Evolutionary conservation across 2,797 vertebrate species (phyloP).

Genomic region (Halcyon chelicuti): DNA sequence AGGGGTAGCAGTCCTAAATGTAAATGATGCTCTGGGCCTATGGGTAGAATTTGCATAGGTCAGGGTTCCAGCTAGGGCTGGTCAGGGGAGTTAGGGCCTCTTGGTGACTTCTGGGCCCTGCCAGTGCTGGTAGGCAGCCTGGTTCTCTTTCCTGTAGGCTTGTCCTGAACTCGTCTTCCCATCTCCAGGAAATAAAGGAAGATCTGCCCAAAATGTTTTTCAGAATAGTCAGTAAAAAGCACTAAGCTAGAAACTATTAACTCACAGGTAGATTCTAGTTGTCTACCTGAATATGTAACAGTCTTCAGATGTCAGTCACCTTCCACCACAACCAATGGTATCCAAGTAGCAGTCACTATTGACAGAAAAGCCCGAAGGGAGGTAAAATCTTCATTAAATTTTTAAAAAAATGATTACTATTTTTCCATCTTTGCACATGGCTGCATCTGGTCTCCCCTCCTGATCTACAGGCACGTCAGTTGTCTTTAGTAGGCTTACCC

Average conservation of each 20-base stretch:
- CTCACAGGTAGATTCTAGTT: background rate
- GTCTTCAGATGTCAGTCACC: background rate
- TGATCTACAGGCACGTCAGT: background rate
- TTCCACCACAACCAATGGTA: background rate
- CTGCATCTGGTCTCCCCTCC: background rate
- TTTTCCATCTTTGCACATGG: background rate
- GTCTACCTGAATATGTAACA: background rate
- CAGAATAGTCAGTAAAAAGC: background rate
- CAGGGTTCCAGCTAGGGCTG: background rate
- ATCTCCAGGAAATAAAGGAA: background rate
- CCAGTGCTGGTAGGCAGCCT: background rate
- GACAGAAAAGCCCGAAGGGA: background rate
- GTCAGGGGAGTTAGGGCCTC: background rate
- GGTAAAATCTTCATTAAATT: background rate
- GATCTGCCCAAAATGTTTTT: background rate
- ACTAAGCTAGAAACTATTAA: background rate
- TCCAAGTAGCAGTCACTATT: background rate
- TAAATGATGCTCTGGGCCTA: background rate
- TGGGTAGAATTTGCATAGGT: accelerated
- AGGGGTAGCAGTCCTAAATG: accelerated
- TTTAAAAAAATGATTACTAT: background rate
- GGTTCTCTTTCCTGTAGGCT: background rate
- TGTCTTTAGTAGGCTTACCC: background rate
- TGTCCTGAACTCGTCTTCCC: background rate
- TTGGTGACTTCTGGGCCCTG: background rate